These are phyloP conservation scores for Onychostruthus taczanowskii DNA, from an alignment of 2,113 vertebrate species.

Conservation along the genomic window DNA sequence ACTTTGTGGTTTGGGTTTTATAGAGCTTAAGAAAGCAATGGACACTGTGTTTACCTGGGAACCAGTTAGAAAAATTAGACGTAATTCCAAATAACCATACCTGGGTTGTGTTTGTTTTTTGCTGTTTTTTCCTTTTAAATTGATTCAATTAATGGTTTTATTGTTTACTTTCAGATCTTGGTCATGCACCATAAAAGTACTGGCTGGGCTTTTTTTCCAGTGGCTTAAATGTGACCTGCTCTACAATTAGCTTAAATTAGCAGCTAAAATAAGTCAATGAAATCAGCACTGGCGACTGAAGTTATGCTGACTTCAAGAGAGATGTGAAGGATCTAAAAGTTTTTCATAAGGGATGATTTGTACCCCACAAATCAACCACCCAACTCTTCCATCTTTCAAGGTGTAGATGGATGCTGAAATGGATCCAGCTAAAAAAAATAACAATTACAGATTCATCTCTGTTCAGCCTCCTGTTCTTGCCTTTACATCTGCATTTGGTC, in stretches of 20 bases:
- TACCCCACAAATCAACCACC: background rate
- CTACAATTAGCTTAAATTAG: slow-evolving; percentile 1
- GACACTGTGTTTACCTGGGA: background rate
- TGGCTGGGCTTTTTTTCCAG: background rate
- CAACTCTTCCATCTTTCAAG: background rate
- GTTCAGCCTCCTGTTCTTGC: background rate
- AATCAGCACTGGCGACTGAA: background rate
- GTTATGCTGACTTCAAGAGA: background rate
- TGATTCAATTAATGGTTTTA: background rate
- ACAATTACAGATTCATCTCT: background rate
- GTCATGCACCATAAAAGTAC: background rate
- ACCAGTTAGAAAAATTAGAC: background rate
- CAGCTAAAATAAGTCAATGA: background rate
- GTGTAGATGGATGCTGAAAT: background rate
- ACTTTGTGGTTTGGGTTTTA: background rate
- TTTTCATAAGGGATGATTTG: background rate
- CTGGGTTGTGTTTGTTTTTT: background rate
- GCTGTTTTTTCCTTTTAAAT: background rate
- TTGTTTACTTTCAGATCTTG: slow-evolving; percentile 4
- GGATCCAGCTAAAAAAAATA: background rate
- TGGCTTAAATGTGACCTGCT: background rate
- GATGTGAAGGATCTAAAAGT: background rate
- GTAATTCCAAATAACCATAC: background rate
- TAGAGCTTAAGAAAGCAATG: background rate
- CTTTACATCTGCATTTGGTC: background rate